phyloP scores from a whole-genome alignment of 2,113 vertebrate species.

The Pyxicephalus adspersus region DNA sequence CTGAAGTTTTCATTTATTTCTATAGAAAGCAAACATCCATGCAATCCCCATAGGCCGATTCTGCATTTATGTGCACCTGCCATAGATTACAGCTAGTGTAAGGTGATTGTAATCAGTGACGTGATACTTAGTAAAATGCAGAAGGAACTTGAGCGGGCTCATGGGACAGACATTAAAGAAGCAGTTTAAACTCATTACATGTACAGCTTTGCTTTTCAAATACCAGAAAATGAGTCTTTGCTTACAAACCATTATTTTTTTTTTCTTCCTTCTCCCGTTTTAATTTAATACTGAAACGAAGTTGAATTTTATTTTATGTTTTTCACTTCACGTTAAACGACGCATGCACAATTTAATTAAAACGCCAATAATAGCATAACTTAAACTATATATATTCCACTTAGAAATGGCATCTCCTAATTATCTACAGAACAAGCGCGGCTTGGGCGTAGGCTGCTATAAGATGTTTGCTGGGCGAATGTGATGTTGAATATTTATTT shows the following conservation, averaged over 20 bases:
- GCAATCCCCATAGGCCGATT: slow-evolving; percentile 8
- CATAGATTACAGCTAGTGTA: slow-evolving; percentile 13
- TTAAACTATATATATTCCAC: slow-evolving; percentile 5
- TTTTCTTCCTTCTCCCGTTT: slow-evolving; percentile 5
- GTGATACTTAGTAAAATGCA: slow-evolving; percentile 42
- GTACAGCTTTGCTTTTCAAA: slow-evolving; percentile 24
- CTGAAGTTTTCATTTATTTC: background rate
- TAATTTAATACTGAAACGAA: background rate
- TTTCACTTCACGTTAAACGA: slow-evolving; percentile 1
- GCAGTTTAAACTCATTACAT: slow-evolving; percentile 30
- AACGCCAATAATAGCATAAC: background rate
- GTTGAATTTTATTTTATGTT: slow-evolving; percentile 1
- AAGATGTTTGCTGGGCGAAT: background rate
- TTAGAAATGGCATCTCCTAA: background rate
- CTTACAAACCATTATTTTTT: slow-evolving; percentile 1
- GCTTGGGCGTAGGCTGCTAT: background rate
- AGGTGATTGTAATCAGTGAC: slow-evolving; percentile 54
- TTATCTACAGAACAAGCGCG: background rate
- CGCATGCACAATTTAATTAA: background rate
- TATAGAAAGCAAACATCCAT: background rate
- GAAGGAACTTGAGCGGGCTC: slow-evolving; percentile 29
- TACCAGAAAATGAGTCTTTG: background rate
- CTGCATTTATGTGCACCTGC: slow-evolving; percentile 42
- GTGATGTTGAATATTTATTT: slow-evolving; percentile 21
- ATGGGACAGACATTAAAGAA: slow-evolving; percentile 13